Percentiles rank a stretch among this genome's conserved stretches.
Evolutionary conservation across 2,113 vertebrate genomes (phyloP).

Genomic region (Calidris pugnax): DNA sequence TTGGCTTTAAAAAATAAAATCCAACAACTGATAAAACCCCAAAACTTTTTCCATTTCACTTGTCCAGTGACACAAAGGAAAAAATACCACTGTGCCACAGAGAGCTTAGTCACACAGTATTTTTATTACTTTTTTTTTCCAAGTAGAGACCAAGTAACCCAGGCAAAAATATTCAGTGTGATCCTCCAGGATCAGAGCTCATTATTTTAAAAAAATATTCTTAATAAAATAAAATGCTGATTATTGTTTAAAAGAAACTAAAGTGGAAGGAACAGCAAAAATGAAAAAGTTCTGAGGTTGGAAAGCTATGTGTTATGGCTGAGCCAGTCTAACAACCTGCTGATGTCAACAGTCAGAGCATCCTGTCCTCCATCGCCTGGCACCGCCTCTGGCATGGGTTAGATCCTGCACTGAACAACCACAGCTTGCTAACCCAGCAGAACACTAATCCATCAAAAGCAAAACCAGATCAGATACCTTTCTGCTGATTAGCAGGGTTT

Average conservation of each 20-base stretch:
- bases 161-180: neutral
- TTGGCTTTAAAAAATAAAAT: neutral
- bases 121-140: neutral
- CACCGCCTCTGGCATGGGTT: neutral
- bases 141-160: neutral
- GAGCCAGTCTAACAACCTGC: neutral
- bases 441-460: neutral
- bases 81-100: neutral
- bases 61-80: neutral
- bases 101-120: neutral
- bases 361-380: neutral
- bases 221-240: neutral
- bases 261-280: neutral
- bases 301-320: fast-evolving
- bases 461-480: neutral
- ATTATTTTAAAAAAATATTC: neutral
- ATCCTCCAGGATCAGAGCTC: neutral
- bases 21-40: neutral
- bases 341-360: neutral
- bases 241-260: neutral
- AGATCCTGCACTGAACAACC: neutral
- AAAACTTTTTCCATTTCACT: neutral
- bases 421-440: neutral
- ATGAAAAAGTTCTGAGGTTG: neutral
- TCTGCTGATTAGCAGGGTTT: neutral